phyloP scores from a whole-genome alignment of 2,113 vertebrate species.

The Gobio gobio region DNA sequence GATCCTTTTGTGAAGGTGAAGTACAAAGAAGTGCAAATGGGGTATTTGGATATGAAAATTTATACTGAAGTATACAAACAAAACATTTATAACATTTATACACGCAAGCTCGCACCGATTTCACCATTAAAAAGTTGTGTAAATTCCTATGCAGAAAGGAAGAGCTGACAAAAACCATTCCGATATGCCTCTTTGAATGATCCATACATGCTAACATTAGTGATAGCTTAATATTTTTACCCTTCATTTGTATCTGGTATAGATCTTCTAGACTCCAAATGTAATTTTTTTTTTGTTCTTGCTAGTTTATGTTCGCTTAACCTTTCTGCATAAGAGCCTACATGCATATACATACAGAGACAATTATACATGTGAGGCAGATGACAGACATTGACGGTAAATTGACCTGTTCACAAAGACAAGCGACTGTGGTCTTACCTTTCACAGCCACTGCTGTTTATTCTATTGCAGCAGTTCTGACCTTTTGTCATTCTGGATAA shows the following conservation, averaged over 20 bases:
- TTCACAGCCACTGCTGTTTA: conserved; percentile 63
- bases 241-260: background rate
- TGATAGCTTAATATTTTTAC: background rate
- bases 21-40: conserved; percentile 45
- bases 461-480: conserved; percentile 60
- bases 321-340: conserved; percentile 40
- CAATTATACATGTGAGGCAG: conserved; percentile 44
- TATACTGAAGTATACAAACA: conserved; percentile 51
- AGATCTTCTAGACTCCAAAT: background rate
- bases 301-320: background rate
- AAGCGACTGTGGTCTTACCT: conserved; percentile 72
- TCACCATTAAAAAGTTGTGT: conserved; percentile 62
- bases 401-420: conserved; percentile 65
- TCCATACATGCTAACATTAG: background rate
- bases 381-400: conserved; percentile 67
- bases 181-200: background rate
- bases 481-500: conserved; percentile 61
- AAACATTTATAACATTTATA: conserved; percentile 56
- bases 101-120: conserved; percentile 52
- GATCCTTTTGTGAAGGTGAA: conserved; percentile 37
- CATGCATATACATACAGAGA: conserved; percentile 37
- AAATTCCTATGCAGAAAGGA: conserved; percentile 68
- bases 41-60: conserved; percentile 41
- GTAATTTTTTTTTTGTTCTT: background rate
- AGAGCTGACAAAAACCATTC: conserved; percentile 63